phyloP scores from a whole-genome alignment of 2,113 vertebrate species.

The Rhabdomys dilectus region DNA sequence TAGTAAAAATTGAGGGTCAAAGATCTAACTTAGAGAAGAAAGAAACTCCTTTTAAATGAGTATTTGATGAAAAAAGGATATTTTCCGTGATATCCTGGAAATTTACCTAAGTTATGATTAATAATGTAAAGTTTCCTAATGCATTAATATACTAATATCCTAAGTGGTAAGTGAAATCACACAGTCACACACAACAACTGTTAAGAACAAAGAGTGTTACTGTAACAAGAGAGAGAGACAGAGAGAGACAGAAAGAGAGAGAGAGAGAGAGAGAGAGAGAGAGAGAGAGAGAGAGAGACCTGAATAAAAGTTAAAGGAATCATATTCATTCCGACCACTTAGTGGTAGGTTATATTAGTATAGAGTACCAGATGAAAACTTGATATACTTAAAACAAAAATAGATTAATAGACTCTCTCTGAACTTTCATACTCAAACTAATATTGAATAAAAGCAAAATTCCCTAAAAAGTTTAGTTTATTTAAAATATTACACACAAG shows the following conservation, averaged over 20 bases:
- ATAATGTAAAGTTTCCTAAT: neutral
- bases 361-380: neutral
- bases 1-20: neutral
- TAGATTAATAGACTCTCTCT: neutral
- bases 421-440: neutral
- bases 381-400: neutral
- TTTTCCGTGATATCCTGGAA: neutral
- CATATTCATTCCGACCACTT: neutral
- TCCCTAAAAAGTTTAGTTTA: neutral
- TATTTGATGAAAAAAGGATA: neutral
- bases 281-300: neutral
- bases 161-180: neutral
- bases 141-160: no score
- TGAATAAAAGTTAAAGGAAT: neutral
- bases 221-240: no score
- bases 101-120: neutral
- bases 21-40: neutral
- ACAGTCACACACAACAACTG: neutral
- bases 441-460: slow-evolving; percentile 3
- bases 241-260: no score
- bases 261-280: no score
- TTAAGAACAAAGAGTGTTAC: neutral
- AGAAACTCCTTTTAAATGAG: neutral
- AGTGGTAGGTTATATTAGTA: neutral
- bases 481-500: neutral